Conservation (phyloP, 2,113 vertebrate genomes). For the Pimephales promelas region DNA sequence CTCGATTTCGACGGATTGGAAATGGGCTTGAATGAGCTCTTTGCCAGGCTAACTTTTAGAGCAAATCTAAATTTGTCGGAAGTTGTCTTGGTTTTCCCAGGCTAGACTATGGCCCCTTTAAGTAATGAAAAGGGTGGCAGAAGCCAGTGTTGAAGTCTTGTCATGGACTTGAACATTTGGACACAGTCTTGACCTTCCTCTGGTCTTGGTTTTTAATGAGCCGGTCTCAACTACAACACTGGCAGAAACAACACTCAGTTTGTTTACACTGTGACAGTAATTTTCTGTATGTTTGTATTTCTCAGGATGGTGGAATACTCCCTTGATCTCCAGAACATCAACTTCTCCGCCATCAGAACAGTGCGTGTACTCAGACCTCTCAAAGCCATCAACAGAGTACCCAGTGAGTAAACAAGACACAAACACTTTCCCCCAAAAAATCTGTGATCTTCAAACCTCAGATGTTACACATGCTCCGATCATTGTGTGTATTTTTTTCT, state of each 20-base stretch:
- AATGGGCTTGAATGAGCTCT: no score
- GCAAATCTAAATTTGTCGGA: no score
- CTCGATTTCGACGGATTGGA: no score
- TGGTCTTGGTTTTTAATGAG: not conserved
- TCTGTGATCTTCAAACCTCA: not conserved
- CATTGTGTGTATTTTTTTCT: not conserved
- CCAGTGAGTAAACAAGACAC: slow-evolving; percentile 84
- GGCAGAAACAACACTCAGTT: not conserved
- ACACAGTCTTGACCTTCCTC: not conserved
- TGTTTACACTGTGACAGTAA: not conserved
- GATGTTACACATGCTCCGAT: not conserved
- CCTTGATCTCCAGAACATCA: slow-evolving; percentile 97
- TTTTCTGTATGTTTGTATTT: not conserved
- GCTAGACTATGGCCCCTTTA: no score
- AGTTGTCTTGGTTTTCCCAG: no score
- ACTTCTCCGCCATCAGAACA: slow-evolving; percentile 95
- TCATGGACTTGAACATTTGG: not conserved
- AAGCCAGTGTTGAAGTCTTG: not conserved
- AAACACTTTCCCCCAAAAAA: not conserved
- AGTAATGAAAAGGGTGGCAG: not conserved
- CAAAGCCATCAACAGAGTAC: slow-evolving; percentile 98
- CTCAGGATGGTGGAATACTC: slow-evolving; percentile 95
- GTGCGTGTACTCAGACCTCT: slow-evolving; percentile 94
- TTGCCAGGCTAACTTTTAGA: no score
- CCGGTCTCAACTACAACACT: not conserved